Evolutionary conservation across 2,113 vertebrate genomes (phyloP), one percentile per base, ranked within the genome.

Genomic region (Aspiorhynchus laticeps): DNA sequence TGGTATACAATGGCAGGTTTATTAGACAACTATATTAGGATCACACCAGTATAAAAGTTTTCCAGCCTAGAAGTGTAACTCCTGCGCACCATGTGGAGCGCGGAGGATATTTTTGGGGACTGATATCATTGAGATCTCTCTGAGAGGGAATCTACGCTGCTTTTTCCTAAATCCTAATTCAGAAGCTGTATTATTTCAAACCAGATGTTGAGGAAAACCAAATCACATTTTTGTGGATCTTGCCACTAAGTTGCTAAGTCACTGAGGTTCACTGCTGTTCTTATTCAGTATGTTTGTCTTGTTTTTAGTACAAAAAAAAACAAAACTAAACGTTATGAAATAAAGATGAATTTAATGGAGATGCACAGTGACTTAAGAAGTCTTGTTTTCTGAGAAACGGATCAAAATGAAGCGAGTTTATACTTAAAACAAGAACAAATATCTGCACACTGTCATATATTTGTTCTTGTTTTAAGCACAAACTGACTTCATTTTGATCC

Each of bases 21-120:
- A 24, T 56, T 56, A 56, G 53, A 24, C 53, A 56, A 8, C 53
- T 56, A 8, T 7, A 7, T 21, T 21, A 61, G 56, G 24, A 61
- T 15, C 26, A 65, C n/a, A 5, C 11, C 83, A 65, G 56, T 53
- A 26, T 46, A 67, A 38, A 28, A 41, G 19, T 41, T 75, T 46
- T 76, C 21, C 71, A 74, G 71, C 43, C 43, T n/a, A 10, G 28
- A 41, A 81, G 31, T 81, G 56, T 65, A 28, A 81, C 59, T 46
- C 78, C 31, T 63, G 53, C 11, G 9, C 33, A 63, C 46, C 56
- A 21, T 43, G 17, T 10, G 19, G 53, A 59, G 53, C 21, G 56
- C 56, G n/a, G 9, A 41, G 69, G 33, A 80, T 41, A 80, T 41
- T 80, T 41, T 61, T 4, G 24, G 33, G 33, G 21, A 10, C 21